Evolutionary conservation across 64 coral and sea anemone genomes (phyloP), one percentile per base, ranked within the genome.

Genomic region (Porites australiensis): DNA sequence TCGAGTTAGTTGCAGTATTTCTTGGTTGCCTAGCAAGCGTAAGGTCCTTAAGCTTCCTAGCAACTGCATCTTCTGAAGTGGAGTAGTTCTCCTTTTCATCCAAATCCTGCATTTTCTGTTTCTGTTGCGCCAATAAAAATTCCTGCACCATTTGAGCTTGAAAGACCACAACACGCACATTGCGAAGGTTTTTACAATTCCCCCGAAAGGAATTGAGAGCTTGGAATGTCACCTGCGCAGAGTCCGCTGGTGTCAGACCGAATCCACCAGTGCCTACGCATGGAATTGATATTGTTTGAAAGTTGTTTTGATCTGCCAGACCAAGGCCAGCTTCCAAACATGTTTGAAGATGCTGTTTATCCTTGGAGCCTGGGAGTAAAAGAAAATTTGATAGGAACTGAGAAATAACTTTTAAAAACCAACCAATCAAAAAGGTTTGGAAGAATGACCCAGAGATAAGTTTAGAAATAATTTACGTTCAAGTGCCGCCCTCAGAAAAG

Each of bases 261-360:
- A 83, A 84, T 27, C 9, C 82, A 52, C 93, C 93, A 18, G 93
- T 90, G 14, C 93, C 93, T 12, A 87, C 15, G 9, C 79, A 79
- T 5, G 93, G 88, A 69, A n/a, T n/a, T n/a, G n/a, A n/a, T n/a
- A n/a, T n/a, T n/a, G n/a, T n/a, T n/a, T n/a, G n/a, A n/a, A n/a
- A 90, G 57, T 75, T 75, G 13, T 68, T 13, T 49, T 3, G 69
- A 23, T 89, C 88, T 18, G 88, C 88, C 57, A 86, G 14, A 0
- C 84, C 68, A 51, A 95, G 66, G 43, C 88, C 90, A 49, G 77
- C 68, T 70, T 91, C 88, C 19, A 95, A 47, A 58, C 87, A 89
- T 58, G 72, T 57, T 43, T 89, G 72, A 16, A 89, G 58, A 12
- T 89, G 72, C 10, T 45, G 10, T 11, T 89, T 49, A 10, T 47